These are phyloP conservation scores for Pseudococcus jackbeardsleyi DNA, from an alignment of 2,888 invertebrate species.

Conservation along the genomic window DNA sequence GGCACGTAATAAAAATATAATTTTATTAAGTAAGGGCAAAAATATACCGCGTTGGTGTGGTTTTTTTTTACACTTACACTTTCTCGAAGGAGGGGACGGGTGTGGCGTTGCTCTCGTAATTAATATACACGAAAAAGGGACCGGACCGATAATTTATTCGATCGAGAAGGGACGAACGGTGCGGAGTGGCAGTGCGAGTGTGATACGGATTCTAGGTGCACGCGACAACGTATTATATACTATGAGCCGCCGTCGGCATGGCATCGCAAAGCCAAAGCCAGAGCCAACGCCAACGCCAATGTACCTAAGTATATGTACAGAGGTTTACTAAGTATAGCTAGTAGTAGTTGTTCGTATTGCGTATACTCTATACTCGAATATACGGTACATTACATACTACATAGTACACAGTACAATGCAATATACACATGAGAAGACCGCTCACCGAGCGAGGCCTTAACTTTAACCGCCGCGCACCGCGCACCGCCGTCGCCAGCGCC, in stretches of 20 bases:
- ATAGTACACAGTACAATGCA: too few species aligned
- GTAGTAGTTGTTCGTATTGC: too few species aligned
- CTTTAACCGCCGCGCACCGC: neutral
- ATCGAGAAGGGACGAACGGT: neutral
- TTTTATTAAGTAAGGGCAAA: constrained; percentile 58
- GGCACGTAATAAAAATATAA: constrained; percentile 57
- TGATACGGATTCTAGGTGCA: constrained; percentile 20
- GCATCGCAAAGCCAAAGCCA: neutral
- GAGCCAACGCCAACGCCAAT: neutral
- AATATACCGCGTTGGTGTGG: neutral
- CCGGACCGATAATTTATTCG: constrained; percentile 58
- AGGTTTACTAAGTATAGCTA: neutral
- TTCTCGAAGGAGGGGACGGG: neutral
- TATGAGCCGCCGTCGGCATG: too few species aligned
- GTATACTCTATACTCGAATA: too few species aligned
- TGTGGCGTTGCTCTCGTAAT: constrained; percentile 19
- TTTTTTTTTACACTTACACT: neutral
- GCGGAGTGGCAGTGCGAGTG: neutral
- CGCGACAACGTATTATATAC: constrained; percentile 47
- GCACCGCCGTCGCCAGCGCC: too few species aligned
- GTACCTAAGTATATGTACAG: neutral
- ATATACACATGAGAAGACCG: neutral
- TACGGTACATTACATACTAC: too few species aligned
- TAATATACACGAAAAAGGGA: constrained; percentile 59
- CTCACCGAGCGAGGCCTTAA: neutral